A percentile compares a stretch with the other conserved stretches of the same genome.
Evolutionary conservation across 2,113 vertebrate genomes (phyloP).

Genomic region (Larimichthys polyactis): DNA sequence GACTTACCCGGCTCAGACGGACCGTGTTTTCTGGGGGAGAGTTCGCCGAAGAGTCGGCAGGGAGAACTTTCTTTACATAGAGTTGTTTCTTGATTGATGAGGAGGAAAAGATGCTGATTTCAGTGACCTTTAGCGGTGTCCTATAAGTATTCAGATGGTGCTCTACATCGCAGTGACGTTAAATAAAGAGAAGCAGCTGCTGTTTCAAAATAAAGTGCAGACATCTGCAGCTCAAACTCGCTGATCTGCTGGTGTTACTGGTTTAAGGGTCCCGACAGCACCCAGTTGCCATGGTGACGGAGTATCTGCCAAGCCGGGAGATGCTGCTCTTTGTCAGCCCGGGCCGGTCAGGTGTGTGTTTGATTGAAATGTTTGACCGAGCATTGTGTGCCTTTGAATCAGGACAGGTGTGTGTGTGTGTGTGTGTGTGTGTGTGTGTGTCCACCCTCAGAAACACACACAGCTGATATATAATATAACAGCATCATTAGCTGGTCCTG

Average conservation of each 20-base stretch:
- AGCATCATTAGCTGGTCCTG: no score
- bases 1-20: no score
- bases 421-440: constrained; percentile 29
- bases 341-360: constrained; percentile 31
- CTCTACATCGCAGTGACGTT: no score
- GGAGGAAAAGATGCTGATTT: no score
- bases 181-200: no score
- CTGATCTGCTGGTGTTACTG: constrained; percentile 47
- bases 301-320: constrained; percentile 41
- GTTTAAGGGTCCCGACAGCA: constrained; percentile 43
- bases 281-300: constrained; percentile 65
- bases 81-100: no score
- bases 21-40: no score
- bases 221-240: constrained; percentile 7
- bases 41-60: no score
- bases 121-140: no score
- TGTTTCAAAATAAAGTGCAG: neutral
- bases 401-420: constrained; percentile 45
- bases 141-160: neutral
- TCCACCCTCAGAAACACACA: constrained; percentile 45
- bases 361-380: constrained; percentile 47
- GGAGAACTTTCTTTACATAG: no score
- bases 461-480: neutral
- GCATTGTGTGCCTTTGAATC: constrained; percentile 58
- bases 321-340: constrained; percentile 57